Percentiles rank a stretch among this genome's conserved stretches.
Evolutionary conservation across 2,797 vertebrate genomes (phyloP).

Genomic region (Peromyscus nudipes): DNA sequence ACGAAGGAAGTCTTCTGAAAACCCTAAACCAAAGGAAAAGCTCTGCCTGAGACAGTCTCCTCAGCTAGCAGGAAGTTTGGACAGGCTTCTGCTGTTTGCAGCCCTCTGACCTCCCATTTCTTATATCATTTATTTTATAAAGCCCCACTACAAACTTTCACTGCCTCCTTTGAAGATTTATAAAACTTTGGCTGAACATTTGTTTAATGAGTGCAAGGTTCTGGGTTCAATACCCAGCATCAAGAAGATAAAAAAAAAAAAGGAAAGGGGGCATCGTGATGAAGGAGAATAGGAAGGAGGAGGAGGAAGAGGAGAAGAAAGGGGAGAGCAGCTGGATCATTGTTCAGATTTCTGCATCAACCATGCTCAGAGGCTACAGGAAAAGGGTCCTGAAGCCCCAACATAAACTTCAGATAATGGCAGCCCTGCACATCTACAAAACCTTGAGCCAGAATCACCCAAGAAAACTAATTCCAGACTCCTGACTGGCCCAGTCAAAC

Average conservation of each 20-base stretch:
- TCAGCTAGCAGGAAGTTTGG: background rate
- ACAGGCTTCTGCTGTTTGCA: background rate
- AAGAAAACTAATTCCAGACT: background rate
- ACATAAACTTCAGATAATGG: no score
- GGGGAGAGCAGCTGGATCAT: no score
- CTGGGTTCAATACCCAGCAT: background rate
- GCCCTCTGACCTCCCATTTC: background rate
- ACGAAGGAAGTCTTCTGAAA: background rate
- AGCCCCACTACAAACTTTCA: constrained; percentile 22
- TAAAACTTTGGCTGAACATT: background rate
- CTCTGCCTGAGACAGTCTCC: background rate
- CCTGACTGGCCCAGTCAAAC: background rate
- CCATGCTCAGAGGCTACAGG: no score
- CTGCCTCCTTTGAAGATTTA: background rate
- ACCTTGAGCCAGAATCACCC: background rate
- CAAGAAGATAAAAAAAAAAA: background rate
- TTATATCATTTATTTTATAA: constrained; percentile 48
- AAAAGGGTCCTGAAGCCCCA: background rate
- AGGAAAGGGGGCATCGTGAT: no score
- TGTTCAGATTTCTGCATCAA: background rate
- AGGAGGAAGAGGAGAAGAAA: background rate
- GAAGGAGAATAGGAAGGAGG: no score
- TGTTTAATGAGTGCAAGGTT: background rate
- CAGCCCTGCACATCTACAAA: background rate
- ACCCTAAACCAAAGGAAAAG: constrained; percentile 20